These are phyloP conservation scores for Leucopsar rothschildi DNA, from an alignment of 2,113 vertebrate genomes.

Conservation along the genomic window DNA sequence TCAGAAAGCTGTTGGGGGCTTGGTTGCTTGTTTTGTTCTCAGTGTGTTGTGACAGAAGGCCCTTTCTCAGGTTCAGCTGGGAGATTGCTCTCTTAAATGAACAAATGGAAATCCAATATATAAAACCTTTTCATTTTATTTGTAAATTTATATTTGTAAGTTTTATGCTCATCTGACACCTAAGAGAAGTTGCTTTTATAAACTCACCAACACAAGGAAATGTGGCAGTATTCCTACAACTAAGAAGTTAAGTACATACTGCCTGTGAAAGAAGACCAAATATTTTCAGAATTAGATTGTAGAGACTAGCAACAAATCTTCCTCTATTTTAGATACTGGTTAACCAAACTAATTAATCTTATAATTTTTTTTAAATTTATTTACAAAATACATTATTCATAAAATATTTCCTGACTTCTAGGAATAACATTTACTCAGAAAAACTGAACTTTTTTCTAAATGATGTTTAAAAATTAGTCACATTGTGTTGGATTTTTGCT, in stretches of 20 bases:
- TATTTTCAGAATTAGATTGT: conserved; percentile 17
- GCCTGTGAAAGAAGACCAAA: neutral
- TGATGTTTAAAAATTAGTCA: conserved; percentile 6
- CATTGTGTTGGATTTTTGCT: neutral
- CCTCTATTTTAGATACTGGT: neutral
- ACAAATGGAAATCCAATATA: neutral
- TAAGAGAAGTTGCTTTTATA: neutral
- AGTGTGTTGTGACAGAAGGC: neutral
- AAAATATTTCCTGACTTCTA: neutral
- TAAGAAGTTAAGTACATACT: neutral
- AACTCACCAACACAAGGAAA: neutral
- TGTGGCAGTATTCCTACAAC: neutral
- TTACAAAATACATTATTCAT: neutral
- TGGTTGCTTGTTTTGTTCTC: neutral
- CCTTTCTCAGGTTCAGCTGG: neutral
- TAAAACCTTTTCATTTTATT: neutral
- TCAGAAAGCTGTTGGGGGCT: neutral
- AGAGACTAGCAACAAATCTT: neutral
- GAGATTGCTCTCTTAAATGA: neutral
- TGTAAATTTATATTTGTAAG: neutral
- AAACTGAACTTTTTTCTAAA: neutral
- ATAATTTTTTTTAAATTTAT: neutral
- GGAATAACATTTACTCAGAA: neutral
- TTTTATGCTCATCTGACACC: neutral
- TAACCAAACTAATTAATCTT: neutral